Evolutionary conservation across 2,113 vertebrate genomes (phyloP).

Genomic region (Sapayoa aenigma): DNA sequence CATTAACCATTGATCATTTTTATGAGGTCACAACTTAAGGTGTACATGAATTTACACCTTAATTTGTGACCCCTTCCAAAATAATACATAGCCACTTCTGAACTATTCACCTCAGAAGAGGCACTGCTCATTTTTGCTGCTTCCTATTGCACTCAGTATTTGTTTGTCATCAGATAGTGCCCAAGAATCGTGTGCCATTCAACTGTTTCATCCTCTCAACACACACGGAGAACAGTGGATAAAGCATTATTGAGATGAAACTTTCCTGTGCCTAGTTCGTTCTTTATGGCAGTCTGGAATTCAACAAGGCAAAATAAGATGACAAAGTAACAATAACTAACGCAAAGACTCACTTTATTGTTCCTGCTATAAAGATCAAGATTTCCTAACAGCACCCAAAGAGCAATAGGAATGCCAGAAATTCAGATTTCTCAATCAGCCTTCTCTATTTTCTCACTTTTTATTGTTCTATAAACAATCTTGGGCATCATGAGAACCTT

Average conservation of each 20-base stretch:
- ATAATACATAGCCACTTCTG: conserved; percentile 70
- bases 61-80: conserved; percentile 72
- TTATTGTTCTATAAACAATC: background rate
- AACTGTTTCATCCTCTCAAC: background rate
- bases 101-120: conserved; percentile 70
- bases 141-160: background rate
- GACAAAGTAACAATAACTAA: background rate
- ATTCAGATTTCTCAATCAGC: background rate
- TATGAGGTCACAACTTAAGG: conserved; percentile 75
- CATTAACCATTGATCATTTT: conserved; percentile 81
- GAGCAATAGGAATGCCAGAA: background rate
- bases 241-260: background rate
- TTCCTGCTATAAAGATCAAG: background rate
- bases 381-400: background rate
- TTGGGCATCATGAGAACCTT: background rate
- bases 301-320: background rate
- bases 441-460: background rate
- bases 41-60: conserved; percentile 71
- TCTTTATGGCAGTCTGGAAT: background rate
- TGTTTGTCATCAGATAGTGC: background rate
- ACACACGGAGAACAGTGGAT: background rate
- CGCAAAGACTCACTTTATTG: background rate
- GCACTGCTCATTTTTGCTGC: conserved; percentile 18
- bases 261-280: background rate
- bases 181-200: background rate